Evolutionary conservation across 2,888 invertebrate species (phyloP).

Genomic region (Helobdella robusta): DNA sequence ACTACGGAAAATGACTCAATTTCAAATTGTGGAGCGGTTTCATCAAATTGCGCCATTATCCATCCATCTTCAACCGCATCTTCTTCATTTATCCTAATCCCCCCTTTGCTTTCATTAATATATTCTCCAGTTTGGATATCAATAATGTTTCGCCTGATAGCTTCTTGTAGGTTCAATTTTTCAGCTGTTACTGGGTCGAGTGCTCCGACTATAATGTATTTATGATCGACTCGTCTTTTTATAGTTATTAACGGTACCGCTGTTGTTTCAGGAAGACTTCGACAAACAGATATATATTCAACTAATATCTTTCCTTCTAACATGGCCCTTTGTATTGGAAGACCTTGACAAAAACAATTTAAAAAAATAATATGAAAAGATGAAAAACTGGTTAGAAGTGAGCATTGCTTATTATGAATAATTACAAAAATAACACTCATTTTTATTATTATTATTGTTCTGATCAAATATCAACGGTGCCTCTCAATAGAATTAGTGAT

Average conservation of each 20-base stretch:
- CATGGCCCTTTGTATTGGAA: constrained; percentile 36
- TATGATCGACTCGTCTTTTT: constrained; percentile 26
- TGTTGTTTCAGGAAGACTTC: constrained; percentile 42
- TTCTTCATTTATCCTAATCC: constrained; percentile 27
- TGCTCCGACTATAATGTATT: constrained; percentile 30
- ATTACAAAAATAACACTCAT: no score
- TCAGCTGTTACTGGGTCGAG: constrained; percentile 32
- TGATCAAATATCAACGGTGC: no score
- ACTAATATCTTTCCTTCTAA: constrained; percentile 40
- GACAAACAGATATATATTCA: constrained; percentile 39
- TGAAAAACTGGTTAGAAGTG: no score
- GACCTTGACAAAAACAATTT: no score
- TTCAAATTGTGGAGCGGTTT: constrained; percentile 27
- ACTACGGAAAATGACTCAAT: constrained; percentile 35
- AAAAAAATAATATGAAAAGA: no score
- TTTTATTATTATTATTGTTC: no score
- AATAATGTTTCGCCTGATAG: constrained; percentile 30
- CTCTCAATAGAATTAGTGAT: no score
- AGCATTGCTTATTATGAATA: no score
- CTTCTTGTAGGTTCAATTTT: constrained; percentile 31
- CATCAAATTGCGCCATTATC: constrained; percentile 33
- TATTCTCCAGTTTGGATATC: constrained; percentile 29
- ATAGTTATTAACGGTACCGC: constrained; percentile 31
- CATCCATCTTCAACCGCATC: constrained; percentile 34
- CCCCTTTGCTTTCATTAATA: constrained; percentile 22